Evolutionary conservation across 2,113 vertebrate genomes (phyloP).

Genomic region (Cochlearius cochlearius): DNA sequence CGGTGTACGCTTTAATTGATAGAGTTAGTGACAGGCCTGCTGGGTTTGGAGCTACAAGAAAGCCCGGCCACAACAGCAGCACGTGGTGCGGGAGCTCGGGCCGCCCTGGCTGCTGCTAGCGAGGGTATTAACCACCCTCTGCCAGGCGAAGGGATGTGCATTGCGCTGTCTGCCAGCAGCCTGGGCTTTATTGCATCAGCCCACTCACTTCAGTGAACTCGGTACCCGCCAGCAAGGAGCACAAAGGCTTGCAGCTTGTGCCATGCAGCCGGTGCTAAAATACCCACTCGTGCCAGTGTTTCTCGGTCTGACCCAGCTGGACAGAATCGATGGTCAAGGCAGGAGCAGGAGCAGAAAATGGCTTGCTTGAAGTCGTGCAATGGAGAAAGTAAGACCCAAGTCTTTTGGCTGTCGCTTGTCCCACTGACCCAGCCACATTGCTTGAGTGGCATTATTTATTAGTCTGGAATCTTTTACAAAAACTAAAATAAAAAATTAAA

Average conservation of each 20-base stretch:
- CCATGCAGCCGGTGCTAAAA: background rate
- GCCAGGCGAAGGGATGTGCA: background rate
- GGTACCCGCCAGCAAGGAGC: background rate
- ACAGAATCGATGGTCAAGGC: background rate
- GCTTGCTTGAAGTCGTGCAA: fast-evolving
- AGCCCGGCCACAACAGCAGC: background rate
- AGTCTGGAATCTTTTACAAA: background rate
- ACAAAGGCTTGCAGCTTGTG: background rate
- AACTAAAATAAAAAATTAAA: background rate
- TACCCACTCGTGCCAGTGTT: background rate
- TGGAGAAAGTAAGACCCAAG: background rate
- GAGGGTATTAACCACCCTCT: fast-evolving
- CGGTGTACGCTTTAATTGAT: background rate
- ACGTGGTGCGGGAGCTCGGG: background rate
- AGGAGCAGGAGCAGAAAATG: background rate
- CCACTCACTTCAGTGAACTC: fast-evolving
- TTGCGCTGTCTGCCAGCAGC: fast-evolving
- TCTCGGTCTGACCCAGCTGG: background rate
- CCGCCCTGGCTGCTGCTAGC: background rate
- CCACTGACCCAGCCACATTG: too few species aligned
- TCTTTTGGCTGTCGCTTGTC: background rate
- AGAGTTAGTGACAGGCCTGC: slow-evolving; percentile 31
- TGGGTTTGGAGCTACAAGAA: background rate
- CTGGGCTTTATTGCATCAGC: background rate
- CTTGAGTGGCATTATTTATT: fast-evolving